Conservation (phyloP, 1,140 invertebrate species). For the Cephus cinctus region DNA sequence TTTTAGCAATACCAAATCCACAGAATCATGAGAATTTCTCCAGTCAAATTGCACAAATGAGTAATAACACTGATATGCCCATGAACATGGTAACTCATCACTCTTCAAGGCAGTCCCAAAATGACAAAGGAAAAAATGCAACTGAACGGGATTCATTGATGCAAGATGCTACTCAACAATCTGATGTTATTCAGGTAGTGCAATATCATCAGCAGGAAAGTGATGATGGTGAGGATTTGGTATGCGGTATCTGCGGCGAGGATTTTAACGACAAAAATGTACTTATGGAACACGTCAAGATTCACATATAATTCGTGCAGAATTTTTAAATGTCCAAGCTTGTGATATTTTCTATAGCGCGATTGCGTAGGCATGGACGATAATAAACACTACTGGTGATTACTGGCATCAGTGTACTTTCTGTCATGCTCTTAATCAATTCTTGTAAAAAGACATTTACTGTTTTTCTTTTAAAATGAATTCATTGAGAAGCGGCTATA, state of each 20-base stretch:
- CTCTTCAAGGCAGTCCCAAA: constrained; percentile 10
- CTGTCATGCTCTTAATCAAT: no score
- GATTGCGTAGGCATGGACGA: no score
- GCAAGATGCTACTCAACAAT: constrained; percentile 19
- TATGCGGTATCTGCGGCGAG: constrained; percentile 49
- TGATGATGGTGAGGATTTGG: constrained; percentile 33
- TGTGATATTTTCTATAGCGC: constrained; percentile 13
- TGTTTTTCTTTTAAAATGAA: no score
- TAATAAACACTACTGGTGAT: no score
- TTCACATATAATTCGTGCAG: constrained; percentile 43
- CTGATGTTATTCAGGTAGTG: constrained; percentile 26
- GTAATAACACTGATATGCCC: constrained; percentile 16
- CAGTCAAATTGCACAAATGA: constrained; percentile 37
- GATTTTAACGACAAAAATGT: constrained; percentile 44
- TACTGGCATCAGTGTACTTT: no score
- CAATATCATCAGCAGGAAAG: constrained; percentile 26
- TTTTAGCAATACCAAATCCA: constrained; percentile 42
- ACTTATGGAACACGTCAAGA: constrained; percentile 51
- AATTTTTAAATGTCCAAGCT: constrained; percentile 5
- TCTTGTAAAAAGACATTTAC: no score
- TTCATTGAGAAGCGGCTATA: no score
- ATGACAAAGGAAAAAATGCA: constrained; percentile 17
- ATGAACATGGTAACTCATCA: constrained; percentile 26
- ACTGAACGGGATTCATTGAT: constrained; percentile 23
- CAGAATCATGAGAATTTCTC: constrained; percentile 39